Conservation (phyloP, 2,888 invertebrate species). For the Sarcophaga caerulescens region DNA sequence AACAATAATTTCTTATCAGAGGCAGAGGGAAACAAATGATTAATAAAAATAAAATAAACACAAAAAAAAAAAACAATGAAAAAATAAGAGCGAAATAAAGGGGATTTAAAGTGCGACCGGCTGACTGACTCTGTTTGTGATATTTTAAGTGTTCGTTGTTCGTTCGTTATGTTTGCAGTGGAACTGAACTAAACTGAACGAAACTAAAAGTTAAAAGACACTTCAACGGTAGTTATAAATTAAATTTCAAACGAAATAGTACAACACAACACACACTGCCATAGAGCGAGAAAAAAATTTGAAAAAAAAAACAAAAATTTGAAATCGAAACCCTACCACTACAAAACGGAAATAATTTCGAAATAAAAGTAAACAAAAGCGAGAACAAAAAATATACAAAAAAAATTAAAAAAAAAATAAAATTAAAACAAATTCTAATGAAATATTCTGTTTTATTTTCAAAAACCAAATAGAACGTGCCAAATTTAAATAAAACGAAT, state of each 20-base stretch:
- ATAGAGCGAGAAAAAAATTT: background rate
- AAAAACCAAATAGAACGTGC: background rate
- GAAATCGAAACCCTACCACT: slow-evolving; percentile 6
- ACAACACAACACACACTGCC: slow-evolving; percentile 13
- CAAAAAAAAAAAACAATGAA: background rate
- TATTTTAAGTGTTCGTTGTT: background rate
- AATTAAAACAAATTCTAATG: too few relatives aligned
- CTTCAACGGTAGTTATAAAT: slow-evolving; percentile 54
- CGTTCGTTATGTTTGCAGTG: slow-evolving; percentile 27
- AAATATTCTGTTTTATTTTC: too few relatives aligned
- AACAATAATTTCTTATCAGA: slow-evolving; percentile 39
- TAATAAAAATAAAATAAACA: slow-evolving; percentile 27
- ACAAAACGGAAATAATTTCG: slow-evolving; percentile 36
- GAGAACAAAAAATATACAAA: background rate
- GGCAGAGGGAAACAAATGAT: slow-evolving; percentile 28
- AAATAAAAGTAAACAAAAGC: too few relatives aligned
- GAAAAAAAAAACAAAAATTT: slow-evolving; percentile 3
- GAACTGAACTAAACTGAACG: slow-evolving; percentile 26
- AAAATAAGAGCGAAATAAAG: background rate
- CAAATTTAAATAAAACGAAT: slow-evolving; percentile 29
- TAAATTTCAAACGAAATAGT: slow-evolving; percentile 51
- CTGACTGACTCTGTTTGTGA: background rate
- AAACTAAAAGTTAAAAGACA: slow-evolving; percentile 51
- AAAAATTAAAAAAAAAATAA: background rate
- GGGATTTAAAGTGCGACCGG: background rate